Conservation (phyloP, 2,888 invertebrate species). For the Morpho achilles region DNA sequence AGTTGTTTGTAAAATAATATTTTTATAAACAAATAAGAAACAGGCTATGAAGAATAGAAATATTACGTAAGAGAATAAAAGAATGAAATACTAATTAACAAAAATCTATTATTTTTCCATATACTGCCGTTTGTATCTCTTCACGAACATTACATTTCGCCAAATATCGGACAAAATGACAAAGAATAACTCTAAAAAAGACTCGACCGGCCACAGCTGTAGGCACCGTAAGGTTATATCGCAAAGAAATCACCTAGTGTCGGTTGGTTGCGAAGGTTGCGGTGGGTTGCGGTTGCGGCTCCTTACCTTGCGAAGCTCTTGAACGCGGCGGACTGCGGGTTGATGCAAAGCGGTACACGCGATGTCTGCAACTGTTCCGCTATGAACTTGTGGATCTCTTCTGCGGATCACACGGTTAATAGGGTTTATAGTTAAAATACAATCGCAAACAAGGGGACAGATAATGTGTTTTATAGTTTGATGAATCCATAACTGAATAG, state of each 20-base stretch:
- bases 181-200: neutral
- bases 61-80: too few relatives aligned
- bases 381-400: constrained; percentile 99
- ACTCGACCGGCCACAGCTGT: constrained; percentile 17
- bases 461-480: too few relatives aligned
- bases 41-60: too few relatives aligned
- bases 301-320: constrained; percentile 99
- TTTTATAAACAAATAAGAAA: too few relatives aligned
- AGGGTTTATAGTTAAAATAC: neutral
- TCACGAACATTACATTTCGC: too few relatives aligned
- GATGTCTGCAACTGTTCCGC: constrained; percentile 97
- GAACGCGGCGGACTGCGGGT: constrained; percentile 99
- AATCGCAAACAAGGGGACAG: too few relatives aligned
- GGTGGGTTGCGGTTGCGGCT: constrained; percentile 46
- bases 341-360: constrained; percentile 98
- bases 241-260: constrained; percentile 79
- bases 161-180: constrained; percentile 9
- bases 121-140: neutral
- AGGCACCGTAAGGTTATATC: constrained; percentile 55
- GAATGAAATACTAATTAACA: too few relatives aligned
- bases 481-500: too few relatives aligned
- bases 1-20: too few relatives aligned
- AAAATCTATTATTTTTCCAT: neutral
- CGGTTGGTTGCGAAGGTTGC: constrained; percentile 70
- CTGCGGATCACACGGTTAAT: constrained; percentile 72